Evolutionary conservation across 2,113 vertebrate genomes (phyloP).

Genomic region (Eulacestoma nigropectus): DNA sequence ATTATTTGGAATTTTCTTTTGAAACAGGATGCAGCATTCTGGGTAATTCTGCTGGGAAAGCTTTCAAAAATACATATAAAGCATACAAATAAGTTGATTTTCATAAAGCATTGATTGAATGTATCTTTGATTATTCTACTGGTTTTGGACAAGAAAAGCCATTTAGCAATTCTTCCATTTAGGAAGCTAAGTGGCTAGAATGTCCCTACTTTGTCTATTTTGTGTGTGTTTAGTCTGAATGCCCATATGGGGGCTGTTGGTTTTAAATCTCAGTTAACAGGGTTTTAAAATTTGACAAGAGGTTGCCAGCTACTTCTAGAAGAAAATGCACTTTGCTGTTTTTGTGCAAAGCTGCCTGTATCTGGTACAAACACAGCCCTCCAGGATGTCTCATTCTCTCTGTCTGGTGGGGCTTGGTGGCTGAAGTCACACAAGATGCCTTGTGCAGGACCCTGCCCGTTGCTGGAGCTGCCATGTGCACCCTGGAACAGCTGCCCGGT

Average conservation of each 20-base stretch:
- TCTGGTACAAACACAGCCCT: neutral
- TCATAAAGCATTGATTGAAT: neutral
- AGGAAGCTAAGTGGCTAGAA: neutral
- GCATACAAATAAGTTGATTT: neutral
- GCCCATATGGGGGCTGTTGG: neutral
- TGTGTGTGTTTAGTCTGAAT: neutral
- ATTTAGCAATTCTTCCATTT: neutral
- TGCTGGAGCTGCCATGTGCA: rapidly evolving
- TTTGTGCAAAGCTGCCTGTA: neutral
- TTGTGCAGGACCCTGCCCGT: neutral
- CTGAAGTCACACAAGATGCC: neutral
- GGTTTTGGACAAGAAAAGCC: neutral
- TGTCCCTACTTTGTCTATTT: neutral
- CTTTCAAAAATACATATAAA: neutral
- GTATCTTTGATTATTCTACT: neutral
- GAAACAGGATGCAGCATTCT: neutral
- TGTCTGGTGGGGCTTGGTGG: neutral
- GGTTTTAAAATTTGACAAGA: neutral
- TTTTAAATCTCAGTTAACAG: neutral
- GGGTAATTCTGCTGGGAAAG: neutral
- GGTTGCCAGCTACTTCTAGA: neutral
- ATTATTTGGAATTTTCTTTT: neutral
- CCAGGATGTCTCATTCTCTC: neutral
- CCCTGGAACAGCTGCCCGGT: neutral
- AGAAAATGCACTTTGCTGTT: neutral